Conservation (phyloP, 2,113 vertebrate genomes). For the Nycticorax nycticorax region DNA sequence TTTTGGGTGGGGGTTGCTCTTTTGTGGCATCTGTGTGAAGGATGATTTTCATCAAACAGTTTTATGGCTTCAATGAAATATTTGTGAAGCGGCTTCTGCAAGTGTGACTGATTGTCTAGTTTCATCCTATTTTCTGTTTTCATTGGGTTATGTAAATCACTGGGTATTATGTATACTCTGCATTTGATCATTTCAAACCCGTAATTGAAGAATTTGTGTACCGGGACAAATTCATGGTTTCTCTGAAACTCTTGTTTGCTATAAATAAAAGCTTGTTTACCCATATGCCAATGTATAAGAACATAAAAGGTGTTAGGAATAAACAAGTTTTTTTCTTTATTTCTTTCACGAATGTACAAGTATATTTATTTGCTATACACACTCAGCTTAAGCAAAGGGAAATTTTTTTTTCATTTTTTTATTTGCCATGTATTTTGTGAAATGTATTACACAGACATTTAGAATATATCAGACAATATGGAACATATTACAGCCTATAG, state of each 20-base stretch:
- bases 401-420: background rate
- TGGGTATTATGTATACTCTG: background rate
- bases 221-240: background rate
- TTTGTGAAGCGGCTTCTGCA: conserved; percentile 24
- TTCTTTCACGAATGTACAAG: background rate
- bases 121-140: conserved; percentile 28
- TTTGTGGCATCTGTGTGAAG: conserved; percentile 18
- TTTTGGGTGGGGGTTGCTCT: background rate
- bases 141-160: conserved; percentile 21
- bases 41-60: conserved; percentile 36
- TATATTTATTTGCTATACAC: background rate
- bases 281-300: background rate
- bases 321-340: background rate
- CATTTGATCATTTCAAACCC: background rate
- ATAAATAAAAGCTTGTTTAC: conserved; percentile 24
- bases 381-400: background rate
- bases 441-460: conserved; percentile 54
- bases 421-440: conserved; percentile 28
- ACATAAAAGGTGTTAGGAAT: conserved; percentile 17
- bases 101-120: conserved; percentile 3
- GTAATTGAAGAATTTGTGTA: background rate
- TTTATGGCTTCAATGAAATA: conserved; percentile 10
- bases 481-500: conserved; percentile 59
- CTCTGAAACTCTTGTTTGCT: conserved; percentile 14
- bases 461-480: conserved; percentile 58